A percentile compares a stretch with the other conserved stretches of the same genome.
Conservation (phyloP, 2,888 invertebrate genomes). For the Trachelus stipa region DNA sequence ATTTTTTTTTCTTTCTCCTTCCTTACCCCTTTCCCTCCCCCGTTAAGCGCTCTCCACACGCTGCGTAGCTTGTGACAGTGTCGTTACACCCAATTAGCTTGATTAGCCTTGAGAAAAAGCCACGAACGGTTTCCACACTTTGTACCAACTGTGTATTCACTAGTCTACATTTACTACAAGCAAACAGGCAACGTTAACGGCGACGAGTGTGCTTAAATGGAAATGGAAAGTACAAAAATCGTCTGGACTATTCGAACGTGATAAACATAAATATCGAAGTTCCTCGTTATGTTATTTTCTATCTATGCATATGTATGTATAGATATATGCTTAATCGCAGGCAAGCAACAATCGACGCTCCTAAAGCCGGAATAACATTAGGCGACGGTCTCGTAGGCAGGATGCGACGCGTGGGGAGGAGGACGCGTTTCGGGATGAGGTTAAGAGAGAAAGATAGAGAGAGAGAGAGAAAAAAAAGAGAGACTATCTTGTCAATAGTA, state of each 20-base stretch:
- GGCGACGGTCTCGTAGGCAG: background rate
- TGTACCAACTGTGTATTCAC: background rate
- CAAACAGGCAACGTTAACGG: background rate
- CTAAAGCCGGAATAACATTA: background rate
- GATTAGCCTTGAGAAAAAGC: slow-evolving; percentile 49
- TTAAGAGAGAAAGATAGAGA: slow-evolving; percentile 1
- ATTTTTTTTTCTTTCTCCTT: background rate
- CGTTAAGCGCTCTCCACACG: background rate
- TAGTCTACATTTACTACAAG: background rate
- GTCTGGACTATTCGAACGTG: background rate
- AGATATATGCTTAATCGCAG: background rate
- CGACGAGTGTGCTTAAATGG: background rate
- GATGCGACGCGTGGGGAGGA: background rate
- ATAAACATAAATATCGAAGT: background rate
- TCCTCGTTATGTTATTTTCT: background rate
- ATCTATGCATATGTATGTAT: background rate
- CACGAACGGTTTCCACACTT: slow-evolving; percentile 8
- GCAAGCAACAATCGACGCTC: background rate
- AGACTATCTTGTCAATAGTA: slow-evolving; percentile 30
- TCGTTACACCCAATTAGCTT: slow-evolving; percentile 58
- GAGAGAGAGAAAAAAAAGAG: slow-evolving; percentile 68
- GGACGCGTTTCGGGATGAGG: no score
- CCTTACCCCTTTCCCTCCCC: background rate
- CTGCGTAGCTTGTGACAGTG: slow-evolving; percentile 24
- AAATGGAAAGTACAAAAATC: background rate